phyloP scores from a whole-genome alignment of 2,113 vertebrate species.

The Chiloscyllium plagiosum region DNA sequence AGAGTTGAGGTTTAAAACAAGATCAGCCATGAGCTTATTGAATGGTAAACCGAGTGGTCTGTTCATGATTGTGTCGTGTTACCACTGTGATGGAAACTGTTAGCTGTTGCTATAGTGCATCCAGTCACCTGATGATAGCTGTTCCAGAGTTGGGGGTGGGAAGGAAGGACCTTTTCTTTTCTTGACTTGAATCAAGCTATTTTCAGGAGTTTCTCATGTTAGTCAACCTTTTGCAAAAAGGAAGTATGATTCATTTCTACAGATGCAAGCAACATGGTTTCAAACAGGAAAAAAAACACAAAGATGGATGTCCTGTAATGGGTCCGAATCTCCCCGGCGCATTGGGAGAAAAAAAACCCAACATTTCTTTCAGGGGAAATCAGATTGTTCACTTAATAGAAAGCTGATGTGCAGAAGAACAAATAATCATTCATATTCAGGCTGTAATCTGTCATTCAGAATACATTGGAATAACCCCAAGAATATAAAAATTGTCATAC shows the following conservation, averaged over 20 bases:
- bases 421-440: not conserved
- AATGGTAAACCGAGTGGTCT: no score
- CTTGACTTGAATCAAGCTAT: not conserved
- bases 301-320: not conserved
- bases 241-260: not conserved
- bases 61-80: not conserved
- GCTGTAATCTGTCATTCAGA: not conserved
- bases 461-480: not conserved
- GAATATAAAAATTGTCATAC: not conserved
- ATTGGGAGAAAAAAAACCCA: not conserved
- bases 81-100: not conserved
- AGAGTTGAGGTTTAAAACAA: no score
- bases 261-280: not conserved
- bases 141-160: not conserved
- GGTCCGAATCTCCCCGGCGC: not conserved
- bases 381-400: not conserved
- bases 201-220: not conserved
- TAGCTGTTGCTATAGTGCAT: not conserved
- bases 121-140: not conserved
- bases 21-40: no score
- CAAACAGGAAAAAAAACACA: not conserved
- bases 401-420: not conserved
- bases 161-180: not conserved
- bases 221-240: not conserved
- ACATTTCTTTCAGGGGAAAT: not conserved